These are phyloP conservation scores for Cecidostiba fungosa DNA, from an alignment of 2,888 invertebrate species.

Conservation along the genomic window DNA sequence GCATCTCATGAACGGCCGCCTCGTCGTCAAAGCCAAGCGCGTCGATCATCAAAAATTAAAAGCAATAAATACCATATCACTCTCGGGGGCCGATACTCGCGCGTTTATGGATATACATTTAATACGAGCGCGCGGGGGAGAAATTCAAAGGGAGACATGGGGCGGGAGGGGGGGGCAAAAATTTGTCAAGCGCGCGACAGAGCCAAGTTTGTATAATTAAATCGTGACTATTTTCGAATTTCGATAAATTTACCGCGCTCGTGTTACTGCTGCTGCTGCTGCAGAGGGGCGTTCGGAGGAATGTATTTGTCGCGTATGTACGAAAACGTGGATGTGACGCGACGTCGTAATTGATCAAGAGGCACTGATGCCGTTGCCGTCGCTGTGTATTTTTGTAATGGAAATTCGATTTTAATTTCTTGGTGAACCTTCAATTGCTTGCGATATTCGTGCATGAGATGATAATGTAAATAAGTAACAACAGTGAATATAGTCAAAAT, in stretches of 20 bases:
- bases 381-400: neutral
- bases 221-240: conserved; percentile 62
- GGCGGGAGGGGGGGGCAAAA: too few relatives aligned
- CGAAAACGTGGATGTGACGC: neutral
- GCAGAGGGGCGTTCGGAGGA: neutral
- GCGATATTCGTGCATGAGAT: too few relatives aligned
- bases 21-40: conserved; percentile 36
- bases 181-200: conserved; percentile 15
- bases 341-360: conserved; percentile 21
- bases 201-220: conserved; percentile 57
- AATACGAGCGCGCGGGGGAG: neutral
- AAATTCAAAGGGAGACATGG: neutral
- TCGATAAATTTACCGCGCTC: conserved; percentile 55
- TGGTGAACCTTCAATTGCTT: neutral
- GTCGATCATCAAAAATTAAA: conserved; percentile 53
- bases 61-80: conserved; percentile 51
- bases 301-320: neutral
- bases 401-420: neutral
- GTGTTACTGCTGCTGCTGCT: neutral
- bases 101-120: conserved; percentile 39
- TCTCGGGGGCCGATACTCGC: neutral
- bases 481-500: too few relatives aligned
- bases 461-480: neutral
- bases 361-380: neutral
- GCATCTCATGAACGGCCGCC: conserved; percentile 46